Conservation (phyloP, 1,140 invertebrate genomes). For the Listronotus bonariensis region DNA sequence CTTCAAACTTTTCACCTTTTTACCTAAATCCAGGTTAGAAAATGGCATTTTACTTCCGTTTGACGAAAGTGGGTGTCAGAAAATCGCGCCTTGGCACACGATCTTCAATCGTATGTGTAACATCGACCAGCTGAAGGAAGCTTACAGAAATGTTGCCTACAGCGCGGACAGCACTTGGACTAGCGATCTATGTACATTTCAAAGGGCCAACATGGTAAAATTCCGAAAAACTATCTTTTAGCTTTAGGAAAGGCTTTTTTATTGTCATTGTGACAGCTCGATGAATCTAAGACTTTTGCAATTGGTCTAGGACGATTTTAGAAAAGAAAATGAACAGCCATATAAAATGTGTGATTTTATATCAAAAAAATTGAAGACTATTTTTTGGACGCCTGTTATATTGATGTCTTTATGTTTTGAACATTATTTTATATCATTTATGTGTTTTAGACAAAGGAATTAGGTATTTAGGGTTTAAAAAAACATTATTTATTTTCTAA, state of each 20-base stretch:
- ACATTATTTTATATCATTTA: too few relatives aligned
- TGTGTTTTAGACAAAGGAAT: too few relatives aligned
- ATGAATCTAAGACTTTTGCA: background rate
- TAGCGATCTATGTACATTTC: slow-evolving; percentile 29
- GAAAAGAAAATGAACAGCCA: too few relatives aligned
- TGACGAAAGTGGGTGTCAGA: slow-evolving; percentile 12
- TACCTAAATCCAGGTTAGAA: slow-evolving; percentile 9
- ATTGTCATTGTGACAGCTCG: slow-evolving; percentile 2
- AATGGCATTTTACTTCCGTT: slow-evolving; percentile 5
- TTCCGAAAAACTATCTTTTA: background rate
- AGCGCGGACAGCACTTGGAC: slow-evolving; percentile 40
- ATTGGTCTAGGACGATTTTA: background rate
- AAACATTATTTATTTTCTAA: too few relatives aligned
- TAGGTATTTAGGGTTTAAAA: too few relatives aligned
- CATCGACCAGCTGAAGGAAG: slow-evolving; percentile 20
- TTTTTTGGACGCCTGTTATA: too few relatives aligned
- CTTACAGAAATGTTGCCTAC: slow-evolving; percentile 35
- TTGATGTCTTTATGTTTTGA: too few relatives aligned
- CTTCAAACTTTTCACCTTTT: too few relatives aligned
- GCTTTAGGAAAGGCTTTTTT: background rate
- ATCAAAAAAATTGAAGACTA: too few relatives aligned
- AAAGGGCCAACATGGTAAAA: slow-evolving; percentile 40
- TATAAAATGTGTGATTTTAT: too few relatives aligned
- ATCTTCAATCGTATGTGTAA: slow-evolving; percentile 8
- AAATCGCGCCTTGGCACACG: slow-evolving; percentile 1